Percentiles rank a stretch among this genome's conserved stretches.
These are phyloP conservation scores for Pseudomyrmex pallidus DNA, from an alignment of 1,140 invertebrate genomes.

Conservation along the genomic window DNA sequence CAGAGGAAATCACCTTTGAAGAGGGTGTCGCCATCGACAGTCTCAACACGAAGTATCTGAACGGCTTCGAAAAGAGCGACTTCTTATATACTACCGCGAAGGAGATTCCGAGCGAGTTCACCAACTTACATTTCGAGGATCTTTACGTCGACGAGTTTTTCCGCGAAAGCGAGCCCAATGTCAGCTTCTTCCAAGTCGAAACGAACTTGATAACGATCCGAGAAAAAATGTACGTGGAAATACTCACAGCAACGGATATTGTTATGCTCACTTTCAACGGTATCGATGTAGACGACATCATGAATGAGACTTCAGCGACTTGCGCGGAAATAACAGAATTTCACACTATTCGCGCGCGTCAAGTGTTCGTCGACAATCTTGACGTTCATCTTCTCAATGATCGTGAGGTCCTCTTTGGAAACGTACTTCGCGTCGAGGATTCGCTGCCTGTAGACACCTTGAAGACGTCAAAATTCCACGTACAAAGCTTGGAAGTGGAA, in stretches of 20 bases:
- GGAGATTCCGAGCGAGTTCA: constrained; percentile 60
- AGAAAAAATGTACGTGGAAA: constrained; percentile 57
- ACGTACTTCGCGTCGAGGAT: constrained; percentile 24
- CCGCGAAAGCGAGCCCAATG: neutral
- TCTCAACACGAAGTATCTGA: constrained; percentile 68
- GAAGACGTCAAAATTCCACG: constrained; percentile 57
- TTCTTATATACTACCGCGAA: constrained; percentile 71
- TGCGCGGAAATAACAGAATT: constrained; percentile 33
- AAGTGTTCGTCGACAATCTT: constrained; percentile 56
- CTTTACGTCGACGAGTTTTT: constrained; percentile 62
- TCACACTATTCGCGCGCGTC: constrained; percentile 26
- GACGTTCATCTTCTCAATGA: constrained; percentile 61
- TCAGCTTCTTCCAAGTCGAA: constrained; percentile 40
- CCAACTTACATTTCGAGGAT: constrained; percentile 66
- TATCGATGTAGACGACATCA: constrained; percentile 60
- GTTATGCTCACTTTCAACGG: constrained; percentile 67
- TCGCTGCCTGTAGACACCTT: constrained; percentile 11
- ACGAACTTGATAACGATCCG: constrained; percentile 42
- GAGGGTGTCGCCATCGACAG: constrained; percentile 67
- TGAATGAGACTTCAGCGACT: constrained; percentile 37
- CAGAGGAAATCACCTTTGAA: constrained; percentile 55
- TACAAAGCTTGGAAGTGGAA: constrained; percentile 52
- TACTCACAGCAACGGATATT: constrained; percentile 63
- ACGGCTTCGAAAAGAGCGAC: constrained; percentile 67
- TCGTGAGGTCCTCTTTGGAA: constrained; percentile 21